A percentile compares a stretch with the other conserved stretches of the same genome.
Conservation (phyloP, 37 sponge, comb jelly and placozoan genomes). For the Petrosia ficiformis region DNA sequence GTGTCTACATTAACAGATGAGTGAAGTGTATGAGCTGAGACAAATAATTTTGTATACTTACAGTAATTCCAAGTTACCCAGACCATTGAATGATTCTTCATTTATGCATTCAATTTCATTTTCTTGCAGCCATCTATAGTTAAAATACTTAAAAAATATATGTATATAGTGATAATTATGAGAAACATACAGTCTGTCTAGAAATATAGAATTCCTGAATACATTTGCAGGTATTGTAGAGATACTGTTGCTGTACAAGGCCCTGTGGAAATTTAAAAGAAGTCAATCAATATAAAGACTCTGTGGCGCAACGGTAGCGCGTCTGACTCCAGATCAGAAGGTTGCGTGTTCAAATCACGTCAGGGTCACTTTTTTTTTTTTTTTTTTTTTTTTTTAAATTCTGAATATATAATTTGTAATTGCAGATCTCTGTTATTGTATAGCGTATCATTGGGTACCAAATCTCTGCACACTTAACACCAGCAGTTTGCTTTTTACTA, state of each 20-base stretch:
- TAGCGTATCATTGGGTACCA: too few species aligned
- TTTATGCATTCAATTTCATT: constrained; percentile 32
- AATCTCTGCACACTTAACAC: too few species aligned
- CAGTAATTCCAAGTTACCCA: background rate
- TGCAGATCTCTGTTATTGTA: too few species aligned
- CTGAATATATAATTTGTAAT: too few species aligned
- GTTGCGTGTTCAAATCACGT: too few species aligned
- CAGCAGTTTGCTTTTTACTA: too few species aligned
- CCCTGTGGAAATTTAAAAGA: background rate
- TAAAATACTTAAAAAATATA: constrained; percentile 8
- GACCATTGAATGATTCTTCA: constrained; percentile 22
- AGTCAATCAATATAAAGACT: background rate
- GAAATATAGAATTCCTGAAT: constrained; percentile 20
- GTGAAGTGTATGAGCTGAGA: background rate
- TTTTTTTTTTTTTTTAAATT: too few species aligned
- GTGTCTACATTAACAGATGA: constrained; percentile 5
- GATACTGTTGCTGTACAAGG: constrained; percentile 45
- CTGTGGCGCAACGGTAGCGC: too few species aligned
- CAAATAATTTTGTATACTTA: background rate
- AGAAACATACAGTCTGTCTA: constrained; percentile 45
- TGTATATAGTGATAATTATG: background rate
- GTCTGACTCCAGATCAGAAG: too few species aligned
- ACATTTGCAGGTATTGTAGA: constrained; percentile 18
- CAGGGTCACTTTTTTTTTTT: too few species aligned
- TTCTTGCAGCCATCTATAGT: constrained; percentile 39